Evolutionary conservation across 2,888 invertebrate genomes (phyloP), one percentile per base, ranked within the genome.

Genomic region (Hyppa rectilinea): DNA sequence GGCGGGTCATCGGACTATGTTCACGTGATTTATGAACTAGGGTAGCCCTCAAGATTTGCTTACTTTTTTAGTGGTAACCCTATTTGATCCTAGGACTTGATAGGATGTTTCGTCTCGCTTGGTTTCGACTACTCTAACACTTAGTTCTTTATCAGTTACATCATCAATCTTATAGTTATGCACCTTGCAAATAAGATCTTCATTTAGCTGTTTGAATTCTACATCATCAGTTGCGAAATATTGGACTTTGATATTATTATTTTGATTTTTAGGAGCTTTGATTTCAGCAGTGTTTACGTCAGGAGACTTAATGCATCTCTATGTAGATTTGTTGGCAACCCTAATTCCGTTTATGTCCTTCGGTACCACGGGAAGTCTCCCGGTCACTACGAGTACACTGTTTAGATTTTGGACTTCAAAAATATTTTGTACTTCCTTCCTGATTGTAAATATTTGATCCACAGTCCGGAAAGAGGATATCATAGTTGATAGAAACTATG

Each of bases 11-110:
- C 83, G 85, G 78, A 86, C 85, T 80, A 66, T 66, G 76, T 53
- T 70, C 84, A 77, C 79, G 85, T 84, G 86, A 84, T 71, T 81
- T 84, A 84, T 81, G 82, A 45, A 55, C 70, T 85, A 85, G 85
- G 85, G 84, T 81, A 76, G 69, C 75, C 79, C 81, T 78, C 38
- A 62, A 45, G 58, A 76, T 56, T 73, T 68, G 63, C 63, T 71
- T 38, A 68, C 26, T 47, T 38, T 56, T 53, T 69, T 62, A 62
- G 40, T 40, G 58, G 59, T 38, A 76, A 50, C 49, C 59, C 56
- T 68, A 65, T 9, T 40, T 74, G 66, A 65, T 65, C 80, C 65
- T 64, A 64, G 34, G 36, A 10, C 23, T 79, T 63, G 40, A 29
- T 58, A 45, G 23, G 23, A 4, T 29, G 40, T 38, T 50, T n/a